Evolutionary conservation across 1,140 invertebrate species (phyloP).

Genomic region (Pseudomyrmex gracilis): DNA sequence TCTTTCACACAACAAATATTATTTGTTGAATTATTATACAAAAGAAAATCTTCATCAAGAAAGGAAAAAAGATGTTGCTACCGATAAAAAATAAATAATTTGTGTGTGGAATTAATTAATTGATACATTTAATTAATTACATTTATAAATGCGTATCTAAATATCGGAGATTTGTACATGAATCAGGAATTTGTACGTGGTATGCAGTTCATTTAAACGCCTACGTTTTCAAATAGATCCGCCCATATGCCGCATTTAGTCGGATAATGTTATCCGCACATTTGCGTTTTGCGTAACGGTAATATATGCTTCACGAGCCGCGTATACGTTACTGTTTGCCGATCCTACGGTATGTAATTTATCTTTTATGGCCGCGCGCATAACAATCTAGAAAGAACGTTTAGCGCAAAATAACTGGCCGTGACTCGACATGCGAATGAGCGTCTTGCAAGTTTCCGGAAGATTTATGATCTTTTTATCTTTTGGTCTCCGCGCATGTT

Average conservation of each 20-base stretch:
- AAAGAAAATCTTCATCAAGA: no score
- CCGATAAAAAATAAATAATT: no score
- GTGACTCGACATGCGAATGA: constrained; percentile 9
- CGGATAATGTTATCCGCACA: constrained; percentile 13
- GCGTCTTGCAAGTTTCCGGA: neutral
- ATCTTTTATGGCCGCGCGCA: neutral
- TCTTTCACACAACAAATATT: no score
- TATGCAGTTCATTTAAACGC: neutral
- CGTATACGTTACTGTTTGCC: neutral
- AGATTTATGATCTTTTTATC: constrained; percentile 29
- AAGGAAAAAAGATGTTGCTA: no score
- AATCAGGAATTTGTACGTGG: neutral
- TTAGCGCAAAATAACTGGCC: constrained; percentile 27
- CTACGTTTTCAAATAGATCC: neutral
- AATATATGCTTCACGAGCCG: neutral
- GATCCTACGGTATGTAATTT: constrained; percentile 28
- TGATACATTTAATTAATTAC: no score
- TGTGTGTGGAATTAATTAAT: no score
- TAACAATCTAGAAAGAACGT: constrained; percentile 31
- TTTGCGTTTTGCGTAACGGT: constrained; percentile 19
- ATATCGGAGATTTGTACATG: no score
- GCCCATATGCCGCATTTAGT: neutral
- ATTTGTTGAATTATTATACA: no score
- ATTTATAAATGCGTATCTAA: no score
- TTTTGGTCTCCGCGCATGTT: neutral